Conservation (phyloP, 2,113 vertebrate genomes). For the Amazona guildingii region DNA sequence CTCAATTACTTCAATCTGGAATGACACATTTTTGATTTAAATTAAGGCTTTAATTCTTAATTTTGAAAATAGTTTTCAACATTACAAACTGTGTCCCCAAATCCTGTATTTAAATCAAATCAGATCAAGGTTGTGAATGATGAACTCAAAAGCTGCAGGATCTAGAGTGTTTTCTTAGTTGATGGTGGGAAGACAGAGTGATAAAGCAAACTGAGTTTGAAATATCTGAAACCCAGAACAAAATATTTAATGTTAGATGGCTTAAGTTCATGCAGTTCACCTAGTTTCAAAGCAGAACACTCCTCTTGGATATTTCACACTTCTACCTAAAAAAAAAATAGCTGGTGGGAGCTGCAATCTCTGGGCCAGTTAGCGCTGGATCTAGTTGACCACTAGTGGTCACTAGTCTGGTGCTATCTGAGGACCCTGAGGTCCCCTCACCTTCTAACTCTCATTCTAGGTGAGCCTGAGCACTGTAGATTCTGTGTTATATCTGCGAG, state of each 20-base stretch:
- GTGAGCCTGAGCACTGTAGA: not conserved
- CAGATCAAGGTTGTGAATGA: not conserved
- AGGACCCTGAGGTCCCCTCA: not conserved
- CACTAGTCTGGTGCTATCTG: not conserved
- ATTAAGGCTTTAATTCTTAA: not conserved
- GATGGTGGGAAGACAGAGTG: not conserved
- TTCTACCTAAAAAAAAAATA: not conserved
- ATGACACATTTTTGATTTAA: not conserved
- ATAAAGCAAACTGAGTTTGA: not conserved
- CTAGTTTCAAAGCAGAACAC: not conserved
- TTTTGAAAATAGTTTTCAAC: not conserved
- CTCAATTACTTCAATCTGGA: not conserved
- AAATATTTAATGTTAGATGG: not conserved
- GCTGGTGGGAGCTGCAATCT: not conserved
- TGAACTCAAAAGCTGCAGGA: not conserved
- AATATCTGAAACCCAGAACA: not conserved
- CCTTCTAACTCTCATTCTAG: not conserved
- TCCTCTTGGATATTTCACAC: not conserved
- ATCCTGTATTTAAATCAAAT: not conserved
- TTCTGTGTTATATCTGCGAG: not conserved
- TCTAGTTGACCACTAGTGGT: not conserved
- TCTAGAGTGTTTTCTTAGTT: not conserved
- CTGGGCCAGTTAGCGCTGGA: not conserved
- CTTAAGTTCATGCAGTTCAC: not conserved
- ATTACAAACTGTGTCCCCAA: not conserved